Evolutionary conservation across 2,888 invertebrate genomes (phyloP).

Genomic region (Pteria penguin): DNA sequence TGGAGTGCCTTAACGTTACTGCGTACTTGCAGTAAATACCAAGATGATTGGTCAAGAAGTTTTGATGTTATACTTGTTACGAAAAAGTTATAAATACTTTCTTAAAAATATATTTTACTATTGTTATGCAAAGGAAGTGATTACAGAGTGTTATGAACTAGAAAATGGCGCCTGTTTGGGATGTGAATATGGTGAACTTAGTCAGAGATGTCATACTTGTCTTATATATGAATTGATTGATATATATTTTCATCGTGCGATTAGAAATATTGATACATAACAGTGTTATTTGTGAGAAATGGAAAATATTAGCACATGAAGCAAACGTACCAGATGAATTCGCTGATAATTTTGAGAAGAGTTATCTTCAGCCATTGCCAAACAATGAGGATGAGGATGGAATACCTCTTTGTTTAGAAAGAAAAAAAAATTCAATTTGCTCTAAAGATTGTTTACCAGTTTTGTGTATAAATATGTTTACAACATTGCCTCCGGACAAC

Average conservation of each 20-base stretch:
- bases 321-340: background rate
- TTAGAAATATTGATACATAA: background rate
- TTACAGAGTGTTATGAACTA: background rate
- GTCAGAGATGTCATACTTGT: background rate
- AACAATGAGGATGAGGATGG: too few relatives aligned
- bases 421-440: background rate
- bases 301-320: background rate
- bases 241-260: background rate
- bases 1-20: too few relatives aligned
- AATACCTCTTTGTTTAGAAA: background rate
- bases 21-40: too few relatives aligned
- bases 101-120: background rate
- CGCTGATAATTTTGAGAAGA: background rate
- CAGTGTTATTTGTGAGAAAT: background rate
- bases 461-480: too few relatives aligned
- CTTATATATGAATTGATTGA: background rate
- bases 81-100: background rate
- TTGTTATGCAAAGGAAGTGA: background rate
- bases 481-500: too few relatives aligned
- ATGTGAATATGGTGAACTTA: background rate
- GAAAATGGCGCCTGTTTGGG: background rate
- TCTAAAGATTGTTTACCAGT: too few relatives aligned
- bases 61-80: too few relatives aligned
- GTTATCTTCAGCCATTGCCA: background rate
- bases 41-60: too few relatives aligned